Conservation (phyloP, 53 echinoderm and acorn worm genomes). For the Hippasteria phrygiana region DNA sequence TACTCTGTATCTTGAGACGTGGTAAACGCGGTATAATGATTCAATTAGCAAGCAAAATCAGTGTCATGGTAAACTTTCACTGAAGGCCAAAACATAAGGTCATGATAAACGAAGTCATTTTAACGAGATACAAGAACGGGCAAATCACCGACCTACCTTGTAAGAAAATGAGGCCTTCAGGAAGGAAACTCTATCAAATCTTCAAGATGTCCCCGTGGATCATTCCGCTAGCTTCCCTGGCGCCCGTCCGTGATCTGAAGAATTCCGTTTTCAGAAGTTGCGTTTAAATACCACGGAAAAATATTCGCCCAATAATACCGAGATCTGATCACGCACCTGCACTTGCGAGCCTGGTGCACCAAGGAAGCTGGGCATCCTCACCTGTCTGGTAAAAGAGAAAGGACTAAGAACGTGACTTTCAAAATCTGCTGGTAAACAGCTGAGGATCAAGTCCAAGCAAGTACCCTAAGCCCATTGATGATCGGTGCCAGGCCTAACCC, state of each 20-base stretch:
- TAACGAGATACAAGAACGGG: too few relatives aligned
- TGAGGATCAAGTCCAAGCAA: conserved; percentile 42
- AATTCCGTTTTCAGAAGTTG: background rate
- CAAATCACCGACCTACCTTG: too few relatives aligned
- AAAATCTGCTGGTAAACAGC: conserved; percentile 55
- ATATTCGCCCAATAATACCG: too few relatives aligned
- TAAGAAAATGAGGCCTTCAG: too few relatives aligned
- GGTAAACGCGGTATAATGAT: too few relatives aligned
- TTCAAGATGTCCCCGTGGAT: background rate
- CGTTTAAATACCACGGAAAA: background rate
- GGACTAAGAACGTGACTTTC: conserved; percentile 14
- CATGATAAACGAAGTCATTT: too few relatives aligned
- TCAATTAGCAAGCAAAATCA: too few relatives aligned
- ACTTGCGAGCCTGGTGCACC: background rate
- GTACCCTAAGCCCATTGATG: conserved; percentile 33
- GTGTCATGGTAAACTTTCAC: too few relatives aligned
- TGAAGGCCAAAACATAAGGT: too few relatives aligned
- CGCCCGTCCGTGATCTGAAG: background rate
- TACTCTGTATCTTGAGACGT: too few relatives aligned
- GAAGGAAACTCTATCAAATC: background rate
- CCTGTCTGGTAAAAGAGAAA: conserved; percentile 25
- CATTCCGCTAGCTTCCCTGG: background rate
- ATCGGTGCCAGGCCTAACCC: conserved; percentile 39
- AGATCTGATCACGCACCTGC: background rate
- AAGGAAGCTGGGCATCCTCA: conserved; percentile 45